These are phyloP conservation scores for Patella depressa DNA, from an alignment of 2,888 invertebrate species.

Conservation along the genomic window DNA sequence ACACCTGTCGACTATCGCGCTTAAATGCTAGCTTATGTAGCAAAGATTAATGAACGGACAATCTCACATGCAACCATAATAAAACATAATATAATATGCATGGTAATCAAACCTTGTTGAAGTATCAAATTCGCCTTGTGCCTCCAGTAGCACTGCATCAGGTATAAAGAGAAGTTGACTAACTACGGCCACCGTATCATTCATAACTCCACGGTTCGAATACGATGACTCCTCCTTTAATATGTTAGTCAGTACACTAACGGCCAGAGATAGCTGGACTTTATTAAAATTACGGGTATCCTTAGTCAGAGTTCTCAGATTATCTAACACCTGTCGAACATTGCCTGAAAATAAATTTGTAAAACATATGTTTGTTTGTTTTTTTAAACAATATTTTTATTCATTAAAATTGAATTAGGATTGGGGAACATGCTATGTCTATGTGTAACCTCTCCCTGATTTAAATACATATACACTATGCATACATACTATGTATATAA, in stretches of 20 bases:
- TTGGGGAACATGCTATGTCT: no score
- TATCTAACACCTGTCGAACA: conserved; percentile 25
- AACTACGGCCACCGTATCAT: conserved; percentile 35
- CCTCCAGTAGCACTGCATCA: conserved; percentile 20
- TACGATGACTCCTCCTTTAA: conserved; percentile 25
- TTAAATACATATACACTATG: no score
- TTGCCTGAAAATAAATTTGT: conserved; percentile 28
- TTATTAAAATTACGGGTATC: conserved; percentile 29
- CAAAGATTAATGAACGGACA: no score
- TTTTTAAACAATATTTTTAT: no score
- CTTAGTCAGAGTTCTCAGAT: conserved; percentile 29
- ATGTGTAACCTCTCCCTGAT: no score
- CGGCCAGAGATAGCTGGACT: conserved; percentile 34
- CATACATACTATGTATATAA: no score
- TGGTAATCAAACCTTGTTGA: conserved; percentile 35
- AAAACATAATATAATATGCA: no score
- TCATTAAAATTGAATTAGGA: no score
- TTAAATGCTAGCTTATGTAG: no score
- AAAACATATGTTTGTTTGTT: no score
- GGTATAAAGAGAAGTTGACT: conserved; percentile 41
- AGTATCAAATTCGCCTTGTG: conserved; percentile 33
- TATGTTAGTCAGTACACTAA: conserved; percentile 36
- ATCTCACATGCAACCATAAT: no score
- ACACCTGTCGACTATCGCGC: no score
- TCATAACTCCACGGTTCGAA: conserved; percentile 22